Evolutionary conservation across 2,888 invertebrate species (phyloP), one percentile per base, ranked within the genome.

Genomic region (Drosophila subquinaria): DNA sequence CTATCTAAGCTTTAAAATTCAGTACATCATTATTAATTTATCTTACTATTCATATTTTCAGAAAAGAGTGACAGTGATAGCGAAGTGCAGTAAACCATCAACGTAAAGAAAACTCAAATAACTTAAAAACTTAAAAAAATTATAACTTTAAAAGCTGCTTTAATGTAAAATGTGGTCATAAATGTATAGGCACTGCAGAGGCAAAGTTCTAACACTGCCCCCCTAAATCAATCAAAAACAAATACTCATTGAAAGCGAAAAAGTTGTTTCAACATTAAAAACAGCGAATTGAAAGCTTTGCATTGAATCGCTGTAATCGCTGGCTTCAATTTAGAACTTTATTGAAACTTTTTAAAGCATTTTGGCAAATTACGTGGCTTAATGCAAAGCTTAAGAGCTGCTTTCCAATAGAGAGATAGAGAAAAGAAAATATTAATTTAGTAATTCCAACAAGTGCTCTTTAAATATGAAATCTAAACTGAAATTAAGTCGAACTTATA

Each of bases 1-100:
- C 23, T 1, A 45, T 15, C 27, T 33, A 0, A 1, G 9, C 17
- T 55, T 20, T 1, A 3, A 33, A 42, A 1, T 42, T 1, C 0
- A 4, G 1, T 11, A 35, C 3, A n/a, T 5, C 5, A n/a, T 10
- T n/a, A 53, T 20, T 38, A 15, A 30, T 30, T 13, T 0, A 42
- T 42, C 3, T 15, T 56, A n/a, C 20, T 0, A 51, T 53, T 60
- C 15, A 47, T 60, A 69, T 61, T 95, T 95, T 77, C 95, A 97
- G 97, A 97, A 95, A 97, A 97, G 94, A 97, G 97, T 94, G 97
- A 97, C 95, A 97, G 97, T 94, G 97, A 97, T 94, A 97, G 97
- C 94, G 97, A 97, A 94, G 97, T 97, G 94, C 97, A 97, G 94
- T 97, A 95, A 95, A 77, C 50, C 71, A 74, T 55, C 68, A 75